phyloP scores from a whole-genome alignment of 2,888 invertebrate genomes.

The Catocala sponsa region DNA sequence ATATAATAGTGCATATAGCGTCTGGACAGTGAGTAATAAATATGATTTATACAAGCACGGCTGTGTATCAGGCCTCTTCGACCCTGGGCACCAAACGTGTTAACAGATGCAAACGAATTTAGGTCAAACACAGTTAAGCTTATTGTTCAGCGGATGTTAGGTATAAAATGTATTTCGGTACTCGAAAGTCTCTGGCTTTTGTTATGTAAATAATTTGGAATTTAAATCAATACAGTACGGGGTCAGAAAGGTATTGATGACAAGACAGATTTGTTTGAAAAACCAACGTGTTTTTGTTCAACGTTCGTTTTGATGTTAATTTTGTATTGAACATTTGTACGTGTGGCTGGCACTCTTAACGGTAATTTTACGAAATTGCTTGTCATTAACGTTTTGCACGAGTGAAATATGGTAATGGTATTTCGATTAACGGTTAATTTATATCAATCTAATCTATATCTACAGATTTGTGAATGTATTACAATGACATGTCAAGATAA shows the following conservation, averaged over 20 bases:
- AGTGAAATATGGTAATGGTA: not conserved
- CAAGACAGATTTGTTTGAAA: conserved; percentile 24
- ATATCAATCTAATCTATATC: no score
- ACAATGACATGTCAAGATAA: no score
- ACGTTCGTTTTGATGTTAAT: not conserved
- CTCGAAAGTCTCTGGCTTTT: conserved; percentile 33
- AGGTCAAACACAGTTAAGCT: conserved; percentile 72
- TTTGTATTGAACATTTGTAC: conserved; percentile 2
- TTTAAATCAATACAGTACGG: conserved; percentile 42
- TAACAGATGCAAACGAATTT: conserved; percentile 64
- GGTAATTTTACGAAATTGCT: not conserved
- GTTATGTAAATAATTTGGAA: conserved; percentile 40
- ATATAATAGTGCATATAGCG: not conserved
- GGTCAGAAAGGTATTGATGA: conserved; percentile 28
- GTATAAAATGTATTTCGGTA: conserved; percentile 41
- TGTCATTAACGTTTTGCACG: not conserved
- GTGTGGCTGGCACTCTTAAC: conserved; percentile 1
- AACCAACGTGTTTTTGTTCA: not conserved
- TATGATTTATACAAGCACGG: conserved; percentile 2
- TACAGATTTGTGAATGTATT: not conserved
- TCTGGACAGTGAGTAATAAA: conserved; percentile 9
- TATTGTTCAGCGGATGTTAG: conserved; percentile 63
- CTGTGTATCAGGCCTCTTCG: conserved; percentile 5
- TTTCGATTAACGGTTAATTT: not conserved
- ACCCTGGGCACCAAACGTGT: conserved; percentile 27